These are phyloP conservation scores for Aphodius granarius DNA, from an alignment of 2,888 invertebrate genomes.

Conservation along the genomic window DNA sequence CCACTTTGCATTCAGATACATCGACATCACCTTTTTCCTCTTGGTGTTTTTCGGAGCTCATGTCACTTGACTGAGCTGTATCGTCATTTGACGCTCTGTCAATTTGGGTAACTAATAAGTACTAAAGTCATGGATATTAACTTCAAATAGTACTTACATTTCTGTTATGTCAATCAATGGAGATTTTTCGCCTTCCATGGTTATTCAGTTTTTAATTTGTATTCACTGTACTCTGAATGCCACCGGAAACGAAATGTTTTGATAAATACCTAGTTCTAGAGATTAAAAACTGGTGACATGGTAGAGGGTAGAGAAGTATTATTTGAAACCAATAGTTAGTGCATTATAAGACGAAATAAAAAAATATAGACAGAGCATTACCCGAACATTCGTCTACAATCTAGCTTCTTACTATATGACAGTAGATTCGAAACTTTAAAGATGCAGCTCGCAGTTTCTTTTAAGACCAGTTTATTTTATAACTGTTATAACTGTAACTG, in stretches of 20 bases:
- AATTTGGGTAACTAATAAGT: constrained; percentile 4
- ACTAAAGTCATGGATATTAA: neutral
- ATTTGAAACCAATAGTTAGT: no score
- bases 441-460: no score
- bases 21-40: constrained; percentile 1
- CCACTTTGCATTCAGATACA: constrained; percentile 17
- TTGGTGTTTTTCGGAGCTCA: neutral
- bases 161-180: neutral
- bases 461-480: no score
- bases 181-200: neutral
- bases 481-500: no score
- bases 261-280: no score
- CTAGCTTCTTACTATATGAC: no score
- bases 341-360: no score
- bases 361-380: no score
- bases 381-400: no score
- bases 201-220: constrained; percentile 6
- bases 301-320: no score
- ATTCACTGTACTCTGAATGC: neutral
- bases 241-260: neutral
- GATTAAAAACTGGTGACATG: no score
- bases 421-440: no score
- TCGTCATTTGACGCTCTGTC: neutral
- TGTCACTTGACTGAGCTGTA: neutral
- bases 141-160: neutral